Percentiles rank a stretch among this genome's conserved stretches.
phyloP scores from a whole-genome alignment of 2,888 invertebrate species.

The Imbricaverruca yamaguchii region DNA sequence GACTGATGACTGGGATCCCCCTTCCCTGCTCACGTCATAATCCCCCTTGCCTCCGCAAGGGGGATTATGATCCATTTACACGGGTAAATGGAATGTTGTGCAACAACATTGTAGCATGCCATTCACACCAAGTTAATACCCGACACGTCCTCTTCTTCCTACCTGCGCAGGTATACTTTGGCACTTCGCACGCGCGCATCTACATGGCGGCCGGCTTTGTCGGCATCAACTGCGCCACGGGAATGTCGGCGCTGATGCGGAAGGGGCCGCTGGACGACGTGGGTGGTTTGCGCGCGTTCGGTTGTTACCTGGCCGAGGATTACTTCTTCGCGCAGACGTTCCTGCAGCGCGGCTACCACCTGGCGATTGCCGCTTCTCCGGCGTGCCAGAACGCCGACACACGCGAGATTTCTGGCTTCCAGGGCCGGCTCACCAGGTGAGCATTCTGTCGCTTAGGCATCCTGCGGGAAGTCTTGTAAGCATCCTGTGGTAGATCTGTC shows the following conservation, averaged over 20 bases:
- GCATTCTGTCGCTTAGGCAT: too few species aligned
- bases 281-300: slow-evolving; percentile 85
- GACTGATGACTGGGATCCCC: too few species aligned
- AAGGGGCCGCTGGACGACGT: slow-evolving; percentile 81
- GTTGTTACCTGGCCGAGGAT: slow-evolving; percentile 94
- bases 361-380: slow-evolving; percentile 83
- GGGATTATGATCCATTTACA: too few species aligned
- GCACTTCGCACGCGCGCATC: slow-evolving; percentile 91
- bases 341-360: slow-evolving; percentile 78
- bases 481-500: too few species aligned
- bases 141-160: too few species aligned
- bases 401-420: slow-evolving; percentile 76
- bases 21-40: too few species aligned
- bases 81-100: too few species aligned
- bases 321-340: slow-evolving; percentile 92
- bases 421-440: slow-evolving; percentile 57
- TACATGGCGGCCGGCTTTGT: slow-evolving; percentile 87
- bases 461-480: too few species aligned
- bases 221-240: slow-evolving; percentile 93
- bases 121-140: too few species aligned
- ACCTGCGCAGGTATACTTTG: slow-evolving; percentile 71
- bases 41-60: too few species aligned
- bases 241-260: slow-evolving; percentile 92
- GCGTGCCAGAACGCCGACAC: slow-evolving; percentile 92
- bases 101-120: too few species aligned